Conservation (phyloP, 2,797 vertebrate species). For the Semotilus atromaculatus region DNA sequence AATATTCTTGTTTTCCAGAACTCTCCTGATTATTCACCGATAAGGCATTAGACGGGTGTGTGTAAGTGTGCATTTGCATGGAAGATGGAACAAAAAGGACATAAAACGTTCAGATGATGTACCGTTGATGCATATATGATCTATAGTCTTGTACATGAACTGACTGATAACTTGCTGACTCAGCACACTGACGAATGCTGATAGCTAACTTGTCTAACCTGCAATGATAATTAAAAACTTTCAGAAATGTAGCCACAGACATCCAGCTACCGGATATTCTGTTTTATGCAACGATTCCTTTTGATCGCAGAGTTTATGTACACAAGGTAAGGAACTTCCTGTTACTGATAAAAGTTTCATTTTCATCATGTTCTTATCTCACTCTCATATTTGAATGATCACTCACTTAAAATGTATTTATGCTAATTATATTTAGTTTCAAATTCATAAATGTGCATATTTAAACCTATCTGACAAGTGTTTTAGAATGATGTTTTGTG, state of each 20-base stretch:
- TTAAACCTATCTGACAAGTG: not conserved
- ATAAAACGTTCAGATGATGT: not conserved
- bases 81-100: not conserved
- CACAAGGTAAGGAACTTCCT: conserved; percentile 37
- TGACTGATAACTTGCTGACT: conserved; percentile 15
- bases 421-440: not conserved
- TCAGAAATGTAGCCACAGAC: conserved; percentile 23
- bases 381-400: not conserved
- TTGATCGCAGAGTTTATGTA: conserved; percentile 1
- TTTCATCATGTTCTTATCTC: not conserved
- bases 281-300: conserved; percentile 16
- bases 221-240: not conserved
- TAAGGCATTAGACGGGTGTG: conserved; percentile 1
- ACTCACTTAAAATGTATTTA: not conserved
- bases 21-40: conserved; percentile 13
- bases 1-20: conserved; percentile 38
- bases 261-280: conserved; percentile 37
- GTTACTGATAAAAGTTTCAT: not conserved
- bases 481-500: conserved; percentile 13
- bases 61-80: not conserved
- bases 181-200: conserved; percentile 16
- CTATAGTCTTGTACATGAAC: not conserved
- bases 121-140: not conserved
- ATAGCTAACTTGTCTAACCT: conserved; percentile 26
- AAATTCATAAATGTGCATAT: not conserved